Conservation (phyloP, 64 coral and sea anemone genomes). For the Hydrozoanthus tunicans region DNA sequence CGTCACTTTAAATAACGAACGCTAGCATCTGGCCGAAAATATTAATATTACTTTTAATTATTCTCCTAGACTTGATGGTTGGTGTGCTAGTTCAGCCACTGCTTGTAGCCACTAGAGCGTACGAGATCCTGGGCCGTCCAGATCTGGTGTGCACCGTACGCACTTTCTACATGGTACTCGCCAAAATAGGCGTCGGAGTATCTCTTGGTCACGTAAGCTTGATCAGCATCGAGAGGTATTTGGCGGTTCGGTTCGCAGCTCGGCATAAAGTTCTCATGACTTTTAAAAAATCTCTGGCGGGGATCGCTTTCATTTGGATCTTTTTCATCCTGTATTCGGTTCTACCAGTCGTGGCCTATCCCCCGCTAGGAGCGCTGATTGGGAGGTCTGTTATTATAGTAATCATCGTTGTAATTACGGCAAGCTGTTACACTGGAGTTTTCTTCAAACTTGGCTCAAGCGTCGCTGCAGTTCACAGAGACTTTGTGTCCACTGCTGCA, state of each 20-base stretch:
- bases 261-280: not conserved
- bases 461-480: not conserved
- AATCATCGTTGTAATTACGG: not conserved
- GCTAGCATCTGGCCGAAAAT: no score
- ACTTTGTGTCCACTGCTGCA: not conserved
- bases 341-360: not conserved
- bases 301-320: not conserved
- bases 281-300: not conserved
- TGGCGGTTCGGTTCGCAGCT: not conserved
- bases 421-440: not conserved
- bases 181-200: not conserved
- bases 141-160: not conserved
- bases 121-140: not conserved
- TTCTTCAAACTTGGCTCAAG: constrained; percentile 5
- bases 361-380: not conserved
- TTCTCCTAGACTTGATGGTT: constrained; percentile 8
- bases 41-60: no score
- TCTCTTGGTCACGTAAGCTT: not conserved
- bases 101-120: not conserved
- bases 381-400: not conserved
- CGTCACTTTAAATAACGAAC: no score
- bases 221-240: constrained; percentile 18
- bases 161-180: not conserved
- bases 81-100: constrained; percentile 9
- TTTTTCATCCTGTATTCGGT: constrained; percentile 12